Evolutionary conservation across 2,113 vertebrate species (phyloP), one percentile per base, ranked within the genome.

Genomic region (Protobothrops mucrosquamatus): DNA sequence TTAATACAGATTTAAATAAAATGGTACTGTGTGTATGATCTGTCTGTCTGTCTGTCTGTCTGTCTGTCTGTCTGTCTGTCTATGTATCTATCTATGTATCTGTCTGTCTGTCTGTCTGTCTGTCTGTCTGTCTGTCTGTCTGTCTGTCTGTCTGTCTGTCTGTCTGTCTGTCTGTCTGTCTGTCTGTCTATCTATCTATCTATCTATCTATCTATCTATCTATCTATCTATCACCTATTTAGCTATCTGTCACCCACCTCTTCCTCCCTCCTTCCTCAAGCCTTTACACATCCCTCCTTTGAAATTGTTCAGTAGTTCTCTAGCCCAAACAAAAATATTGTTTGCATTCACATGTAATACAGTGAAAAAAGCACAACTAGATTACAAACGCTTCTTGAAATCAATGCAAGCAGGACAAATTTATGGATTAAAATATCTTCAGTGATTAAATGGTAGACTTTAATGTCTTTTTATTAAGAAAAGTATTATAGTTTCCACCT

Each of bases 351-450:
- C 15, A 4, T 64, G 92, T 95, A 91, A 92, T 96, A 92, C 54
- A 94, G n/a, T 92, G 94, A 92, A 39, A 92, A 91, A 87, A 93
- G 91, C 94, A 61, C 94, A 92, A 7, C 3, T 93, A 59, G 85
- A 1, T 52, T 10, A 92, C 6, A 94, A 94, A 94, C 92, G 85
- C 24, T 93, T 90, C 93, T 90, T 85, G 39, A 55, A 90, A 39
- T 0, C 93, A 54, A 34, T 54, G 52, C 85, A 87, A 87, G 2
- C 29, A n/a, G 26, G 48, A n/a, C 51, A 87, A 54, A 87, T 87
- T n/a, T 52, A 87, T 87, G 26, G 52, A 54, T 87, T 24, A 52
- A 87, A 87, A 52, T 29, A 87, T 52, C 7, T 87, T 24, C 29
- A 87, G 52, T 87, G 26, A 87, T n/a, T 87, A 54, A 87, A 87